Conservation (phyloP, 1,140 invertebrate species). For the Lethrus apterus region DNA sequence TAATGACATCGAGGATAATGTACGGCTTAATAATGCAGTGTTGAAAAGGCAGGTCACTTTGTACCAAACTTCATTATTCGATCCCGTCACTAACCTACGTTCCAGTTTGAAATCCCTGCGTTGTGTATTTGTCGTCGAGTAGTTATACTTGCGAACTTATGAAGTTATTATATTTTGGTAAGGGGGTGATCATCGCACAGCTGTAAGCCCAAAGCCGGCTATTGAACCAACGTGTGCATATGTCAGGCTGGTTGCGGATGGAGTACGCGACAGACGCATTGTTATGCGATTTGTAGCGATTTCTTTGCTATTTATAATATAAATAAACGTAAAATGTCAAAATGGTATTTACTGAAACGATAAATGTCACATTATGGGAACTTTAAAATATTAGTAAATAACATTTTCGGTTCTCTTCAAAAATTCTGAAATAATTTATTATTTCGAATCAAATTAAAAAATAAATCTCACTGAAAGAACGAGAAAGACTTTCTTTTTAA, state of each 20-base stretch:
- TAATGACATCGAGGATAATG: constrained; percentile 37
- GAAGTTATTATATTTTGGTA: constrained; percentile 18
- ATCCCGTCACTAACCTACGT: constrained; percentile 26
- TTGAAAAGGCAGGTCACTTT: constrained; percentile 43
- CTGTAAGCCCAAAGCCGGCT: constrained; percentile 28
- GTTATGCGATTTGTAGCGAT: constrained; percentile 22
- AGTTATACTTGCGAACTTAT: constrained; percentile 3
- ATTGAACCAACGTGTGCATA: constrained; percentile 32
- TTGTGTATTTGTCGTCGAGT: background rate
- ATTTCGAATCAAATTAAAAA: too few species aligned
- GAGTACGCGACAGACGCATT: constrained; percentile 19
- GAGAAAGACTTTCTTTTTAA: too few species aligned
- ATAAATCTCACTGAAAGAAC: too few species aligned
- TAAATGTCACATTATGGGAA: too few species aligned
- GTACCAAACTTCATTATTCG: constrained; percentile 41
- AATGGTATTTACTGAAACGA: too few species aligned
- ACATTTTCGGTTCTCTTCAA: too few species aligned
- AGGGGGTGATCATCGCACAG: constrained; percentile 27
- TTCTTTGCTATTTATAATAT: constrained; percentile 7
- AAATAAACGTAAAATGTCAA: constrained; percentile 10
- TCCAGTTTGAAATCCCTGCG: constrained; percentile 8
- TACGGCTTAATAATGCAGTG: constrained; percentile 41
- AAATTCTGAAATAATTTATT: too few species aligned
- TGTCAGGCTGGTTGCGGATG: constrained; percentile 27
- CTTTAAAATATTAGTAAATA: too few species aligned